A percentile compares a stretch with the other conserved stretches of the same genome.
phyloP scores from a whole-genome alignment of 2,113 vertebrate genomes.

The Boleophthalmus pectinirostris region DNA sequence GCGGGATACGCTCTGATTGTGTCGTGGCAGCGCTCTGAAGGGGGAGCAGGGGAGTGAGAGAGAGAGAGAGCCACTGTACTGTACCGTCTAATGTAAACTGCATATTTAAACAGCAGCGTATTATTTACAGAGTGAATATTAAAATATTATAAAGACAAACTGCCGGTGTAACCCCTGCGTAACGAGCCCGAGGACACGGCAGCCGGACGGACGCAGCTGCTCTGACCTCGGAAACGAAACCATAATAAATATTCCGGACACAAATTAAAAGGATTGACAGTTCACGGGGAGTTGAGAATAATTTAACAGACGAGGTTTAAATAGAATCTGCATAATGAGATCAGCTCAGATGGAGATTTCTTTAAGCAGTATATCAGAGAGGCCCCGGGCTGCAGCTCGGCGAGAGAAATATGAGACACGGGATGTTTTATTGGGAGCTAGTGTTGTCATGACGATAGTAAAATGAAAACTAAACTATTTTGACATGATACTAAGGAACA shows the following conservation, averaged over 20 bases:
- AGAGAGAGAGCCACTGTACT: too few species aligned
- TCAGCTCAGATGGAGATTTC: neutral
- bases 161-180: neutral
- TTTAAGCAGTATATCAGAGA: neutral
- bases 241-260: neutral
- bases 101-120: neutral
- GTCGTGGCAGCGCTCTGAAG: too few species aligned
- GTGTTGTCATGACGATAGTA: too few species aligned
- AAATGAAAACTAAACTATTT: too few species aligned
- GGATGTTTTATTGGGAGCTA: neutral
- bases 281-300: slow-evolving; percentile 7
- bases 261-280: neutral
- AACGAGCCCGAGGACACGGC: neutral
- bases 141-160: neutral
- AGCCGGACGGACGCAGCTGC: neutral
- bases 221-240: neutral
- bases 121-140: neutral
- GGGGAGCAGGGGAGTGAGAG: too few species aligned
- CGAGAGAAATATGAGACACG: neutral
- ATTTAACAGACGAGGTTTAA: neutral
- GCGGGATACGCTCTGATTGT: too few species aligned
- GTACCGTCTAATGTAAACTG: too few species aligned
- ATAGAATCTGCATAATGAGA: neutral
- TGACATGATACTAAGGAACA: too few species aligned
- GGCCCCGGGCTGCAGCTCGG: neutral